phyloP scores from a whole-genome alignment of 2,113 vertebrate genomes.

The Orientallactaga bullata region DNA sequence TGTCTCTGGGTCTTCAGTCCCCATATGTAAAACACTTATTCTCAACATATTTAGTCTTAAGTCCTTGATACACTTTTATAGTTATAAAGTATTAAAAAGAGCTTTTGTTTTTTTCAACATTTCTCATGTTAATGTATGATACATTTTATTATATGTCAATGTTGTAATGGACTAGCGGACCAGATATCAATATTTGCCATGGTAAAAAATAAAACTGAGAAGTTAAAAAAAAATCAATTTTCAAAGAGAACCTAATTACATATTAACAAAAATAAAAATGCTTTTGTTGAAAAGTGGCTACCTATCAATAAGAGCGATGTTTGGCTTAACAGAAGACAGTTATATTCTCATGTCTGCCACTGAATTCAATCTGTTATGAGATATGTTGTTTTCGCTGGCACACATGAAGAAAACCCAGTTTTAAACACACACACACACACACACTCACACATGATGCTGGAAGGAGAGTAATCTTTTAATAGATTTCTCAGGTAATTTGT shows the following conservation, averaged over 20 bases:
- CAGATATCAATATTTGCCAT: not conserved
- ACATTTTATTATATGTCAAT: not conserved
- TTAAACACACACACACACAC: not conserved
- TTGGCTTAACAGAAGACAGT: not conserved
- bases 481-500: not conserved
- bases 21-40: not conserved
- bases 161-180: not conserved
- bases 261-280: not conserved
- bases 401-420: not conserved
- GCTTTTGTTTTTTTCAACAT: not conserved
- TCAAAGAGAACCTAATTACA: not conserved
- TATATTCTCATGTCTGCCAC: not conserved
- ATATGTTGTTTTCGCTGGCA: not conserved
- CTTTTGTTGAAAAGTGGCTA: conserved; percentile 16
- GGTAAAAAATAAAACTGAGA: not conserved
- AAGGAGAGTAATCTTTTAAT: not conserved
- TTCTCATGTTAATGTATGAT: not conserved
- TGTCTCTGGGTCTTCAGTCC: not conserved
- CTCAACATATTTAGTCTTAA: not conserved
- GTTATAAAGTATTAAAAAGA: not conserved
- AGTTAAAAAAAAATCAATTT: not conserved
- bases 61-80: not conserved
- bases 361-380: not conserved
- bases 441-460: not conserved
- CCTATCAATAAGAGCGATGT: not conserved